A percentile compares a stretch with the other conserved stretches of the same genome.
Evolutionary conservation across 2,888 invertebrate genomes (phyloP).

Genomic region (Apeira syringaria): DNA sequence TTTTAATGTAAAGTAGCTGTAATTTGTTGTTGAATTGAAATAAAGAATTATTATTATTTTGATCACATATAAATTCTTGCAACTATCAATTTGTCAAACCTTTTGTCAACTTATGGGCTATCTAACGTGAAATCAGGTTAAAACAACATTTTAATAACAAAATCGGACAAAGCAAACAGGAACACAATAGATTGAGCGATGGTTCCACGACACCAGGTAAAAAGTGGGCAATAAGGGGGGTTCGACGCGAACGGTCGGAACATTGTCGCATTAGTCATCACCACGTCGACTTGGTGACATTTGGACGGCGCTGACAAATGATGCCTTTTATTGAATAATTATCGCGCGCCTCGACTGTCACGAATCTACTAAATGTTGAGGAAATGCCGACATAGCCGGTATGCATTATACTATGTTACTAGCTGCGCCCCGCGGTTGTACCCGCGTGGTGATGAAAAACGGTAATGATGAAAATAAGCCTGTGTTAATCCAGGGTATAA

Average conservation of each 20-base stretch:
- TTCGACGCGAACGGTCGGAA: constrained; percentile 67
- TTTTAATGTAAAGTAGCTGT: no score
- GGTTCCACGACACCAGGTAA: constrained; percentile 68
- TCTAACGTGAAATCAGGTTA: constrained; percentile 35
- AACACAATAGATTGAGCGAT: constrained; percentile 74
- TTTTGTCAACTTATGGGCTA: no score
- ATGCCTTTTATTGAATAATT: constrained; percentile 79
- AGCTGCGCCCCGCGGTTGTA: no score
- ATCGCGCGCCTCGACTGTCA: constrained; percentile 53
- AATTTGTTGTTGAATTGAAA: no score
- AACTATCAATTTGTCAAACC: no score
- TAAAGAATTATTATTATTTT: no score
- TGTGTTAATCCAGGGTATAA: no score
- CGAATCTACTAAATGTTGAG: constrained; percentile 53
- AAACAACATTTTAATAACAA: constrained; percentile 48
- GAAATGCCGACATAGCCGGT: constrained; percentile 41
- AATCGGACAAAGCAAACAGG: constrained; percentile 51
- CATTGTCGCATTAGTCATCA: constrained; percentile 76
- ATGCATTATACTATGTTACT: no score
- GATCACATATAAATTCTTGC: no score
- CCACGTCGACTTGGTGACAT: constrained; percentile 73
- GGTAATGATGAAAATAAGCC: no score
- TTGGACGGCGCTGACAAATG: constrained; percentile 75
- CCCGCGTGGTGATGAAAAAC: no score
- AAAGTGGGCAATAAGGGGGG: constrained; percentile 71